Conservation (phyloP, 2,113 vertebrate species). For the Rhynchopsitta pachyrhyncha region DNA sequence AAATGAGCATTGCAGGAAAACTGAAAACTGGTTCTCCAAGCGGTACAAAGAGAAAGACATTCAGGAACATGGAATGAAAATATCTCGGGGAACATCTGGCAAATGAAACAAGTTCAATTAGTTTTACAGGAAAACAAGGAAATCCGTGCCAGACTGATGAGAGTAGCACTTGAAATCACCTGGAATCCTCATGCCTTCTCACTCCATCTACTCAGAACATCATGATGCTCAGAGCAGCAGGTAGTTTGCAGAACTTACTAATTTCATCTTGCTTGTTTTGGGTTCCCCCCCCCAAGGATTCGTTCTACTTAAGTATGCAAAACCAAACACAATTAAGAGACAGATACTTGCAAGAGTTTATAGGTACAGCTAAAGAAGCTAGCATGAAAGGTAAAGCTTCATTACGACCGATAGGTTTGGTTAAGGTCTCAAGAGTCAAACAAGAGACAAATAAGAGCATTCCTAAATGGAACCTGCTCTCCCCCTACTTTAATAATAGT, state of each 20-base stretch:
- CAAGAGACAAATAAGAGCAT: background rate
- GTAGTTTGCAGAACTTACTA: background rate
- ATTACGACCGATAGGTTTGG: background rate
- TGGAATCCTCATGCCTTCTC: background rate
- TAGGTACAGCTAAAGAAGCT: background rate
- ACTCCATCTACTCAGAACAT: background rate
- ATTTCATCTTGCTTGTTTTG: background rate
- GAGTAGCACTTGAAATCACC: background rate
- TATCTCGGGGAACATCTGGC: background rate
- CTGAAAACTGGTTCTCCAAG: background rate
- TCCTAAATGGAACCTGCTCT: background rate
- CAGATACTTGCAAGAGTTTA: background rate
- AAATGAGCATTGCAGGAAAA: background rate
- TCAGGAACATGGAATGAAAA: background rate
- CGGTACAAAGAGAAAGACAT: background rate
- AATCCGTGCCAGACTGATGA: background rate
- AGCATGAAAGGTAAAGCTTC: background rate
- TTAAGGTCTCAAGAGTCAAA: background rate
- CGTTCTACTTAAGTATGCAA: background rate
- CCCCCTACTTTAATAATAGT: accelerated
- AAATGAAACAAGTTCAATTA: slow-evolving; percentile 8
- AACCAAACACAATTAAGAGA: background rate
- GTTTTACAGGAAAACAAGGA: background rate
- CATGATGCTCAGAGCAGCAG: background rate
- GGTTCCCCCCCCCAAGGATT: background rate